Evolutionary conservation across 2,888 invertebrate species (phyloP), one percentile per base, ranked within the genome.

Genomic region (Caenorhabditis sp.): DNA sequence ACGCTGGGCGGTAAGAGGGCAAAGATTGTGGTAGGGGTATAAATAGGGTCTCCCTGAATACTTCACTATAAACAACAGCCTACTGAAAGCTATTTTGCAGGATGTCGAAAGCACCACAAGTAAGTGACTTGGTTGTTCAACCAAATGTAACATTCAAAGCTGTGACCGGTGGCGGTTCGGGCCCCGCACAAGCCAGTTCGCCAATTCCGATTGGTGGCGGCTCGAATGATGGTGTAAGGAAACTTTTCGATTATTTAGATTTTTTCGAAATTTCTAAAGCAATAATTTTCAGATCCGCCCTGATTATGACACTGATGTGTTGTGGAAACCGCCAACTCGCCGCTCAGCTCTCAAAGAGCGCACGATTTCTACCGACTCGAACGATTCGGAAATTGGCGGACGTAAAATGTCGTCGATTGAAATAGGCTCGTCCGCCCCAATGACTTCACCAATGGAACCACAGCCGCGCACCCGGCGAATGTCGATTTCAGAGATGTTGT

Each of bases 81-180:
- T 10, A 10, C 57, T 57, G 4, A 60, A 31, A 5, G 1, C 53
- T 56, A 49, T 68, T 61, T 73, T 80, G 65, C 74, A 82, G 82
- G 80, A 82, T 82, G 82, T 77, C 78, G 31, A 79, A 79, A 62
- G 74, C 80, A 62, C 80, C 82, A 66, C 78, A 80, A 60, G 82
- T 82, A 75, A 82, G 80, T 78, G 78, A 82, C 61, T 67, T 82
- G 58, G 78, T 82, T 62, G 73, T 71, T 43, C 70, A 70, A 62
- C 70, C 77, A 14, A 70, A 76, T 66, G 75, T 80, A 50, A 67
- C 74, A 20, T 78, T 80, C 75, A 77, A 77, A 65, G 68, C 77
- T 26, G 74, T 71, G 67, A 62, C 65, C 25, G 70, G 68, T 38
- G 66, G 57, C 64, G 20, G 64, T 67, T 59, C 62, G 67, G 31